Evolutionary conservation across 2,888 invertebrate species (phyloP).

Genomic region (Volucella bombylans): DNA sequence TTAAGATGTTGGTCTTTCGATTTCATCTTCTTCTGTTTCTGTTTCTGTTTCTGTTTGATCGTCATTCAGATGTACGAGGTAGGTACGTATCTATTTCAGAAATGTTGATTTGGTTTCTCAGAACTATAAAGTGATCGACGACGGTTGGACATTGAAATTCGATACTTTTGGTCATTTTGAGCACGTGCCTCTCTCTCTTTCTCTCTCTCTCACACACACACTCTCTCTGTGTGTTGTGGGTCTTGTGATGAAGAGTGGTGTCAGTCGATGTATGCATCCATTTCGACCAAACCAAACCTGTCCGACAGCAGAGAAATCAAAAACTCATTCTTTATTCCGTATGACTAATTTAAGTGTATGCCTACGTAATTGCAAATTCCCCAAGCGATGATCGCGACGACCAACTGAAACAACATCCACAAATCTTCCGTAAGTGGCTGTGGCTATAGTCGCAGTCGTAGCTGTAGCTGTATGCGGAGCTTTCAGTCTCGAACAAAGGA

Average conservation of each 20-base stretch:
- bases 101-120: conserved; percentile 41
- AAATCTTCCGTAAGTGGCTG: conserved; percentile 71
- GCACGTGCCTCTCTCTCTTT: conserved; percentile 57
- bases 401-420: conserved; percentile 58
- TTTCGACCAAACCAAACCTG: conserved; percentile 25
- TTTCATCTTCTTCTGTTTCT: neutral
- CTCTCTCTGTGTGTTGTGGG: neutral
- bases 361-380: conserved; percentile 73
- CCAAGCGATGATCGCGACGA: conserved; percentile 13
- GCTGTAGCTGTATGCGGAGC: conserved; percentile 22
- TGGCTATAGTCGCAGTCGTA: neutral
- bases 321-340: conserved; percentile 60
- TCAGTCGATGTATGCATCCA: conserved; percentile 14
- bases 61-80: too few relatives aligned
- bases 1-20: conserved; percentile 30
- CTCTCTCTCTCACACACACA: too few relatives aligned
- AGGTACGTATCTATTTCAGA: conserved; percentile 67
- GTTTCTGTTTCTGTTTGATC: neutral
- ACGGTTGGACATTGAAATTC: conserved; percentile 60
- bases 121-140: conserved; percentile 53
- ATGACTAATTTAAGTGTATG: conserved; percentile 71
- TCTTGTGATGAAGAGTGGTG: neutral
- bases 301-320: conserved; percentile 47
- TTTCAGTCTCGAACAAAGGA: conserved; percentile 69
- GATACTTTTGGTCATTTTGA: conserved; percentile 58